Evolutionary conservation across 1,140 invertebrate species (phyloP), one percentile per base, ranked within the genome.

Genomic region (Phortica variegata): DNA sequence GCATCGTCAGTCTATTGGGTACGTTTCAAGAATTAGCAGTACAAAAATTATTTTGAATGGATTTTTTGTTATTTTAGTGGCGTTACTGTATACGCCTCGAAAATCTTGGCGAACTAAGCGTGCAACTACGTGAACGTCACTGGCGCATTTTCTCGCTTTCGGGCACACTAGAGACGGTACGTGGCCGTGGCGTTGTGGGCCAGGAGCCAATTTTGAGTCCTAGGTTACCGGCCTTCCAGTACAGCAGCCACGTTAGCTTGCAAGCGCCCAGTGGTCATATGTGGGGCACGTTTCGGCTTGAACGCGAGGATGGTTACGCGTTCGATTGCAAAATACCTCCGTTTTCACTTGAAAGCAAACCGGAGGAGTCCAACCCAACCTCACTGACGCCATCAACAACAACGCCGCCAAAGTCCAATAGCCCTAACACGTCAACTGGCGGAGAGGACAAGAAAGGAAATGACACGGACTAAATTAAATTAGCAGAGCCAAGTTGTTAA

Each of bases 251-350:
- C 78, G 93, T 98, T 20, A 94, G 91, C 59, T 80, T 98, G 43
- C 94, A 97, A 79, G 93, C 94, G 38, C 93, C 94, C n/a, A 94
- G 91, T 78, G 95, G 95, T 23, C 94, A 97, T 70, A 98, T 98
- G 95, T 97, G 95, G 95, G 95, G 94, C 33, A 97, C 93, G 9
- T 98, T 96, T 73, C 84, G 93, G 66, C 92, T 98, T 88, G 95
- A 97, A 79, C 83, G 93, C 51, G 90, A 95, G 79, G 94, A 97
- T 81, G 95, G 94, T 0, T 91, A 92, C 63, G 89, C 89, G 0
- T 97, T 98, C 78, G 93, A 97, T 75, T 97, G 94, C 72, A 84
- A 93, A 73, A 97, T 98, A 56, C 95, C 95, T 26, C 93, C 95
- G 6, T 97, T 97, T 77, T 95, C 92, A 3, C 78, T 98, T 37